Conservation (phyloP, 2,888 invertebrate genomes). For the Euphydryas editha region DNA sequence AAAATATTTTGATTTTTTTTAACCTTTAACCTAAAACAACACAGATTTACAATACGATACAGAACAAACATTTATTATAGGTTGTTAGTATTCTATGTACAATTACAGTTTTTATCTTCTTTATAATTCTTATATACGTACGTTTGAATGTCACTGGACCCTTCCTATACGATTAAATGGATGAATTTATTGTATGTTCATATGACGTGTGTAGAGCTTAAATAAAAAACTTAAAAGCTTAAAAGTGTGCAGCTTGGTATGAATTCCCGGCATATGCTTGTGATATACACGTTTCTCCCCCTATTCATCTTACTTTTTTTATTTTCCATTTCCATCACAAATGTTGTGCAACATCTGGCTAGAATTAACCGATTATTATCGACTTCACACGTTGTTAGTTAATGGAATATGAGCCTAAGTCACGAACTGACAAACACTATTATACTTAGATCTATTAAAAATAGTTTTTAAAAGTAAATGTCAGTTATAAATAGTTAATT, state of each 20-base stretch:
- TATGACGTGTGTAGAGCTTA: neutral
- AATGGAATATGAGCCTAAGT: neutral
- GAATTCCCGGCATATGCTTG: neutral
- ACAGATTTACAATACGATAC: too few species aligned
- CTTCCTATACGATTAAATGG: too few species aligned
- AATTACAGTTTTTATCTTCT: too few species aligned
- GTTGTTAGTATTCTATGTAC: too few species aligned
- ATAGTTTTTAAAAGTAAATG: neutral
- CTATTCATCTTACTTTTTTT: neutral
- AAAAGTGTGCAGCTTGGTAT: neutral
- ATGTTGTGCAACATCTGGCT: neutral
- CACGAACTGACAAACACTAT: neutral
- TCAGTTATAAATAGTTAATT: neutral
- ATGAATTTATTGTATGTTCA: too few species aligned
- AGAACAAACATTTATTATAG: too few species aligned
- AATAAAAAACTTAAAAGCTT: neutral
- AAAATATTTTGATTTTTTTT: neutral
- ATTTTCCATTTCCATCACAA: neutral
- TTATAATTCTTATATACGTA: too few species aligned
- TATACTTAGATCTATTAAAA: neutral
- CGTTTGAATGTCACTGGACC: too few species aligned
- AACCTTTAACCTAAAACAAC: too few species aligned
- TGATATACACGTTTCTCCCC: neutral
- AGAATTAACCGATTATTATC: neutral
- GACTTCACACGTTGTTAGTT: neutral